These are phyloP conservation scores for Strigamia crassipes DNA, from an alignment of 2,888 invertebrate genomes.

Conservation along the genomic window DNA sequence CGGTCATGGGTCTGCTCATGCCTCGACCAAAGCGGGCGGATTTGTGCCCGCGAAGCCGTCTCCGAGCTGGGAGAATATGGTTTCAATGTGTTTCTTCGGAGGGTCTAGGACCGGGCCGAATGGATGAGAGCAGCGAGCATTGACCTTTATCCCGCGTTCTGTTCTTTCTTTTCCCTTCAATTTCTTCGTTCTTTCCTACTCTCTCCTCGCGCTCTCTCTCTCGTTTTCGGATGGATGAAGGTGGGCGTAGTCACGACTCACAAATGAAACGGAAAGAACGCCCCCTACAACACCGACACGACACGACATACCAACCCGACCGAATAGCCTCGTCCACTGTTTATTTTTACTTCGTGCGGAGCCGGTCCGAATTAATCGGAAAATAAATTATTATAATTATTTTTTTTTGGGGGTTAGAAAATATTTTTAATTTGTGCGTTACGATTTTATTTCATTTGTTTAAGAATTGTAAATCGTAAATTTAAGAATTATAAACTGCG, in stretches of 20 bases:
- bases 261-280: conserved; percentile 23
- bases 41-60: conserved; percentile 18
- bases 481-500: background rate
- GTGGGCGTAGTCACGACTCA: conserved; percentile 27
- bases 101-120: conserved; percentile 1
- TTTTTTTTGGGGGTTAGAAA: background rate
- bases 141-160: background rate
- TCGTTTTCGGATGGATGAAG: conserved; percentile 26
- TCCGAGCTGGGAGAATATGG: background rate
- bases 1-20: conserved; percentile 30
- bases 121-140: conserved; percentile 3
- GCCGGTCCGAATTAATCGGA: background rate
- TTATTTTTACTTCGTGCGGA: background rate
- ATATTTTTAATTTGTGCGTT: background rate
- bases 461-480: background rate
- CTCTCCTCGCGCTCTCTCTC: background rate
- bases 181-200: background rate
- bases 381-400: background rate
- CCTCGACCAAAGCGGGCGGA: conserved; percentile 26
- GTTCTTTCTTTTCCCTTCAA: background rate
- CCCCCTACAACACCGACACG: conserved; percentile 26
- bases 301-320: conserved; percentile 17
- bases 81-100: background rate
- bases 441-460: background rate
- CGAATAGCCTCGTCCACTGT: background rate